These are phyloP conservation scores for Tenrec ecaudatus DNA, from an alignment of 2,113 vertebrate species.

Conservation along the genomic window DNA sequence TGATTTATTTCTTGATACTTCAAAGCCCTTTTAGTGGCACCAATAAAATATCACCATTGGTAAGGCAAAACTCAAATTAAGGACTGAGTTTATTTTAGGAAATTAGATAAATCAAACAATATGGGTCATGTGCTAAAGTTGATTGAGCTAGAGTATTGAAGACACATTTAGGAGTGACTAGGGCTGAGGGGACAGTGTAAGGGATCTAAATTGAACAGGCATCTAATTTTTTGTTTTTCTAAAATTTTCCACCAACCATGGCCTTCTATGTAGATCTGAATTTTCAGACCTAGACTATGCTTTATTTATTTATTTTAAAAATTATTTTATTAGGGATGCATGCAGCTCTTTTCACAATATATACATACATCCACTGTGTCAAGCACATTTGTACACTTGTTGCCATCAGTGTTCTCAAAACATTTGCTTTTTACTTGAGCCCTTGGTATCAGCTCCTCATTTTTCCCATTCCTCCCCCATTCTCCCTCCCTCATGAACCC, in stretches of 20 bases:
- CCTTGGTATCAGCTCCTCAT: too few species aligned
- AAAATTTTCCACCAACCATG: neutral
- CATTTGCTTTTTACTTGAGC: too few species aligned
- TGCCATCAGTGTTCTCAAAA: too few species aligned
- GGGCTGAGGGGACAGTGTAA: neutral
- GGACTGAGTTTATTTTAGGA: neutral
- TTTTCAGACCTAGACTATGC: neutral
- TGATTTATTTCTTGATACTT: slow-evolving; percentile 40
- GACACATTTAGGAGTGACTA: neutral
- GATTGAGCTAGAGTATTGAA: neutral
- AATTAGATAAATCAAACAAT: slow-evolving; percentile 25
- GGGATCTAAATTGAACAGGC: neutral
- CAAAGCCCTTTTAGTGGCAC: neutral
- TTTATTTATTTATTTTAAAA: too few species aligned
- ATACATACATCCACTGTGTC: too few species aligned
- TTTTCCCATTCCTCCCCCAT: too few species aligned
- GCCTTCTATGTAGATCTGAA: neutral
- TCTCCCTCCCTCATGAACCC: too few species aligned
- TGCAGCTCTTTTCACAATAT: too few species aligned
- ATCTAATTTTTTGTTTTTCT: neutral
- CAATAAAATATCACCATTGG: neutral
- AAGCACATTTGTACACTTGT: too few species aligned
- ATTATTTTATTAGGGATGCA: too few species aligned
- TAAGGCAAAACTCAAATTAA: slow-evolving; percentile 14
- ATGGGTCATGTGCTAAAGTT: neutral